Percentiles rank a stretch among this genome's conserved stretches.
These are phyloP conservation scores for Caerostris extrusa DNA, from an alignment of 1,140 invertebrate species.

Conservation along the genomic window DNA sequence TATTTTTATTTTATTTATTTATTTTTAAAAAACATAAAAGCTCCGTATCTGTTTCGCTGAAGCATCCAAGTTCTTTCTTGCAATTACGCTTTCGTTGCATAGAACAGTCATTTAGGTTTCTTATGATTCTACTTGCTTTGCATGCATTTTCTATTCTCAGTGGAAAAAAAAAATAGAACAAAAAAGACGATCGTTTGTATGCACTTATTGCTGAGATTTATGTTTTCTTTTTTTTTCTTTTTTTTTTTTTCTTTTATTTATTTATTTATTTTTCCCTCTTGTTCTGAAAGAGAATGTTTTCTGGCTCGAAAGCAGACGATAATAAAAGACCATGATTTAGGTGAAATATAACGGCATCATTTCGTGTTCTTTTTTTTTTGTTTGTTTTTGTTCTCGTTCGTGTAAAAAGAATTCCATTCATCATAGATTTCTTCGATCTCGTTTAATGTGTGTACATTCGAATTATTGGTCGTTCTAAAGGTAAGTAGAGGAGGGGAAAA, in stretches of 20 bases:
- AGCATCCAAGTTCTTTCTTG: not conserved
- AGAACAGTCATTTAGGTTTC: conserved; percentile 25
- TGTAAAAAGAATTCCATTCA: not conserved
- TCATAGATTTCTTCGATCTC: conserved; percentile 33
- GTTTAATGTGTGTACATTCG: conserved; percentile 24
- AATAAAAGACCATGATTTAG: conserved; percentile 61
- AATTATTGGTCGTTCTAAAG: conserved; percentile 9
- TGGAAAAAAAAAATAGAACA: not conserved
- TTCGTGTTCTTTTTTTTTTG: conserved; percentile 16
- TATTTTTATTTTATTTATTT: not conserved
- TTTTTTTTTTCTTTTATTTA: not conserved
- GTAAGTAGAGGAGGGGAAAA: not conserved
- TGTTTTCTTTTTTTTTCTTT: not conserved
- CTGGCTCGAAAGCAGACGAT: conserved; percentile 22
- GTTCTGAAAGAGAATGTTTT: conserved; percentile 35
- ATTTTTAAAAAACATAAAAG: conserved; percentile 33
- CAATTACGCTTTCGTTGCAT: conserved; percentile 50
- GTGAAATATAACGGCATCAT: conserved; percentile 27
- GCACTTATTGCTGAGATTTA: conserved; percentile 47
- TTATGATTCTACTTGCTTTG: conserved; percentile 21
- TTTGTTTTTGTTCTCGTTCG: conserved; percentile 31
- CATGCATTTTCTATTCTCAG: conserved; percentile 14
- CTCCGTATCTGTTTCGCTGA: conserved; percentile 33
- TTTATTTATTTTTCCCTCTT: not conserved
- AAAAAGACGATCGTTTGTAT: conserved; percentile 6